Base-by-base conservation (phyloP, 1,140 invertebrate species). In the Dufourea novaeangliae region DNA sequence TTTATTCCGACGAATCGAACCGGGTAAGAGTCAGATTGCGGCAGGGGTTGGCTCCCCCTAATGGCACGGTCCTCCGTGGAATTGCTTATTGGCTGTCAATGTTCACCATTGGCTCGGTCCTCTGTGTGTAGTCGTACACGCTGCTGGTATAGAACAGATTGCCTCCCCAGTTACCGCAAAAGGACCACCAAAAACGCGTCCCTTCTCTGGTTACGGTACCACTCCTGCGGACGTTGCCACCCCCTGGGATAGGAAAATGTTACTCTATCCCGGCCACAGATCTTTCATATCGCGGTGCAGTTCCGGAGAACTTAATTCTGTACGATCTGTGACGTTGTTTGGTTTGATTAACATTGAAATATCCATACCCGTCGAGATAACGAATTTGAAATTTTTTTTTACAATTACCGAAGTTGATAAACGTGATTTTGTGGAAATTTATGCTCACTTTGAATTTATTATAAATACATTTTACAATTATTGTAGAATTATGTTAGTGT, bases 41-140 rank as follows among this genome's bases (percentile, higher is more conserved):
- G 44, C 27, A n/a, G n/a, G 22, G n/a, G 2, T 20, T 32, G 32
- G 46, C 20, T 7, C 41, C 11, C 8, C 46, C 56, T 85, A 85
- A 85, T 79, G 72, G 56, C 8, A 61, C 46, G 8, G 17, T 44
- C 37, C 57, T 39, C 57, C 11, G 41, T 12, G 66, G 44, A 80
- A 86, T 84, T 64, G 79, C 67, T 87, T 85, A 87, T 87, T 86
- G 80, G 56, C 66, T 68, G 83, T 77, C 71, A 73, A 80, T 86
- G 64, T 75, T 81, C 74, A 41, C 39, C 73, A 12, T 27, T 34
- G 62, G 54, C 76, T n/a, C n/a, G n/a, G n/a, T n/a, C n/a, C 41
- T 61, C 46, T 67, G 37, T 25, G 25, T 41, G 34, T 50, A 22
- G 5, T 67, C 46, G 25, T 25, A 41, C 64, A 66, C 41, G 52